These are phyloP conservation scores for Tylochromis polylepis DNA, from an alignment of 2,113 vertebrate species.

Conservation along the genomic window DNA sequence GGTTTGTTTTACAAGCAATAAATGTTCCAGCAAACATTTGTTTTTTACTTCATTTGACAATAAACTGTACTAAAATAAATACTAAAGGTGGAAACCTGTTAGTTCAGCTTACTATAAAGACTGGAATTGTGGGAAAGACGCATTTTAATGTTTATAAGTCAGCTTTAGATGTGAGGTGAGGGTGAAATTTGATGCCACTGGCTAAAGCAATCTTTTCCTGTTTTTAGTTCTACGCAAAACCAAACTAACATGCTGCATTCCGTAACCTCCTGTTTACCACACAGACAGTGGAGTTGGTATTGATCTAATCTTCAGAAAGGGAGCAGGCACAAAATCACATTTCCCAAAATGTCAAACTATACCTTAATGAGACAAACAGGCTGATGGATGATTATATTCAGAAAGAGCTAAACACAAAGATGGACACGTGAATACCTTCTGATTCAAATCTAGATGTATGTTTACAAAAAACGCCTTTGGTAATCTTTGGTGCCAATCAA, in stretches of 20 bases:
- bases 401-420: not conserved
- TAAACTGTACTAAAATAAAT: not conserved
- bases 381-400: not conserved
- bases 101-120: not conserved
- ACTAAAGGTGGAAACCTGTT: not conserved
- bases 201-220: not conserved
- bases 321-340: not conserved
- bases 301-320: not conserved
- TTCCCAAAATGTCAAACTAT: not conserved
- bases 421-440: not conserved
- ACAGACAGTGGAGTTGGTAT: not conserved
- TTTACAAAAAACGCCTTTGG: not conserved
- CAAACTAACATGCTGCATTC: not conserved
- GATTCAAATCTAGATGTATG: not conserved
- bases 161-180: not conserved
- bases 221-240: not conserved
- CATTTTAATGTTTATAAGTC: not conserved
- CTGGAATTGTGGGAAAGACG: not conserved
- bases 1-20: not conserved
- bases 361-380: not conserved
- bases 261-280: not conserved
- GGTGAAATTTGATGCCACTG: not conserved
- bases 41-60: not conserved
- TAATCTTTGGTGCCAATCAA: not conserved
- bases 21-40: not conserved